Base-by-base conservation (phyloP, 2,888 invertebrate species). In the Lampropteryx suffumata region DNA sequence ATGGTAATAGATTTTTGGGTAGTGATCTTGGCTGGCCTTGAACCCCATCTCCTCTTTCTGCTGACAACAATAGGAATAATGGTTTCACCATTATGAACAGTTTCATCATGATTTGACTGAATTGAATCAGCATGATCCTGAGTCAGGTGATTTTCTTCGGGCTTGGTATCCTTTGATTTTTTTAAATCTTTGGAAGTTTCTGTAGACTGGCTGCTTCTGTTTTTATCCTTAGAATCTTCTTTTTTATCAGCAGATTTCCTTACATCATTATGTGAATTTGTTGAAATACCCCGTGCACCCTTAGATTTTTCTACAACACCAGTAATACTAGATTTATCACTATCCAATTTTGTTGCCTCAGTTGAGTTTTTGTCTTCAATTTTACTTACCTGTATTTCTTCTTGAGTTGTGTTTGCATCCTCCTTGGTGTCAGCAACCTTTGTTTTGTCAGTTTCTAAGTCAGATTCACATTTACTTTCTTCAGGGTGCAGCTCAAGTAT, bases 1-100 rank as follows among this genome's bases (percentile, higher is more conserved):
- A 95, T 94, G 26, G 94, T 93, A 55, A 95, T 88, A 14, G 94
- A 92, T 45, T 93, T 93, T 49, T 92, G 91, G 45, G 92, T 91
- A 27, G 92, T 80, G 1, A 88, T 65, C 71, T 92, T 92, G 30
- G 71, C 70, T 11, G 79, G 76, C 24, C 90, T 76, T 0, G 87
- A 81, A 1, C 91, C 91, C 91, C 91, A 91, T 55, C 84, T 78
- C 50, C 90, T 64, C 63, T 90, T 91, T 36, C 90, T 80, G 42
- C 72, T 84, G 9, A 83, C 69, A 36, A 80, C 75, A 50, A 78
- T 68, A 34, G 82, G 76, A 52, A 75, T 45, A 32, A 43, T 62
- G 46, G 76, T 45, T 62, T 82, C 77, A 30, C 80, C 85, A 75
- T 82, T 87, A 11, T 71, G 74, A 54, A 73, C 39, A 39, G 62